Evolutionary conservation across 2,888 invertebrate genomes (phyloP).

Genomic region (Zygothrica quintamaculata): DNA sequence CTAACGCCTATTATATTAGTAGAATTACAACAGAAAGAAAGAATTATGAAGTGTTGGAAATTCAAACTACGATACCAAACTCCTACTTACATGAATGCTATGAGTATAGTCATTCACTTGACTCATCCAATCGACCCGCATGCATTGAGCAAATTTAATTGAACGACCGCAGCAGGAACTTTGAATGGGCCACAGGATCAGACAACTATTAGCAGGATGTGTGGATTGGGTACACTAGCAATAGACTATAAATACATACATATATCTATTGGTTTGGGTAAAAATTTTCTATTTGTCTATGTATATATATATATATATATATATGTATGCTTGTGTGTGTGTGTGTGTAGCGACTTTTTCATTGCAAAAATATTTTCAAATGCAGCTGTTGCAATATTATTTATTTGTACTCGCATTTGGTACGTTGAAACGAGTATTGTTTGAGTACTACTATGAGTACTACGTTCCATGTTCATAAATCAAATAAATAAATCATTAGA

Average conservation of each 20-base stretch:
- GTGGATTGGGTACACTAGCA: constrained; percentile 28
- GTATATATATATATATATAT: background rate
- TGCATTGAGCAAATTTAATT: constrained; percentile 77
- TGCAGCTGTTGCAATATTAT: constrained; percentile 78
- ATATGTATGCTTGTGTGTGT: constrained; percentile 14
- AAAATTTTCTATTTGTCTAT: no score
- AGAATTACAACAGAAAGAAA: constrained; percentile 51
- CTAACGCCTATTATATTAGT: constrained; percentile 11
- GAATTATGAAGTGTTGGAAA: constrained; percentile 76
- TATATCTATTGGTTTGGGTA: background rate
- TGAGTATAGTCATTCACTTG: background rate
- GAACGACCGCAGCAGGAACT: constrained; percentile 67
- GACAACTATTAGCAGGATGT: constrained; percentile 57
- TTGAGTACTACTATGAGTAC: constrained; percentile 24
- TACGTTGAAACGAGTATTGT: constrained; percentile 39
- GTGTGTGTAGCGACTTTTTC: constrained; percentile 58
- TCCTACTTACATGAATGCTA: background rate
- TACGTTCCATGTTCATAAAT: constrained; percentile 65
- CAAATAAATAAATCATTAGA: constrained; percentile 71
- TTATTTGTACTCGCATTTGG: constrained; percentile 64
- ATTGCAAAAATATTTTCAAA: constrained; percentile 72
- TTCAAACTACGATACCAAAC: constrained; percentile 35
- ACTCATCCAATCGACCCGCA: constrained; percentile 59
- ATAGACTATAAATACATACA: constrained; percentile 2
- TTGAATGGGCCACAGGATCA: constrained; percentile 43